phyloP scores from a whole-genome alignment of 2,888 invertebrate species.

The Drosophila kanekoi region DNA sequence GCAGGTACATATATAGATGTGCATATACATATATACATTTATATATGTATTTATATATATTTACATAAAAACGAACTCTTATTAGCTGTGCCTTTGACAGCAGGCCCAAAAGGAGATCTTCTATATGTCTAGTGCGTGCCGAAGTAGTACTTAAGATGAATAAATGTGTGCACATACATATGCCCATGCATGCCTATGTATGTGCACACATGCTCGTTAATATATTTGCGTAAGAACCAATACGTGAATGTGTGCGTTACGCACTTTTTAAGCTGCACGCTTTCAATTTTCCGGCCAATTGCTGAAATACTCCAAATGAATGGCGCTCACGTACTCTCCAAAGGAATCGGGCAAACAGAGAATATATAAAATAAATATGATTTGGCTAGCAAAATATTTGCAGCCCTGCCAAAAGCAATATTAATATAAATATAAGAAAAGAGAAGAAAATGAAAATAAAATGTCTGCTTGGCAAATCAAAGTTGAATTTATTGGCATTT shows the following conservation, averaged over 20 bases:
- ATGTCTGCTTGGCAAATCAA: slow-evolving; percentile 3
- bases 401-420: slow-evolving; percentile 11
- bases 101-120: neutral
- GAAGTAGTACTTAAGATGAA: slow-evolving; percentile 6
- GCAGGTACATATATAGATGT: neutral
- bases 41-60: neutral
- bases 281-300: slow-evolving; percentile 14
- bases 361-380: slow-evolving; percentile 18
- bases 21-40: neutral
- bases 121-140: neutral
- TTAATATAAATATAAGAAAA: neutral
- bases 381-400: slow-evolving; percentile 43
- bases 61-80: neutral
- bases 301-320: slow-evolving; percentile 3
- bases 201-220: neutral
- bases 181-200: neutral
- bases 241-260: slow-evolving; percentile 1
- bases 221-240: slow-evolving; percentile 20
- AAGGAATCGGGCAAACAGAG: slow-evolving; percentile 7
- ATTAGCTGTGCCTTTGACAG: neutral
- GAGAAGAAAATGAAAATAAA: neutral
- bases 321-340: slow-evolving; percentile 6
- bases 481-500: neutral
- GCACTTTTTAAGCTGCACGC: slow-evolving; percentile 1
- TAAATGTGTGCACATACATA: neutral